These are phyloP conservation scores for Polyommatus iphigenia DNA, from an alignment of 2,888 invertebrate species.

Conservation along the genomic window DNA sequence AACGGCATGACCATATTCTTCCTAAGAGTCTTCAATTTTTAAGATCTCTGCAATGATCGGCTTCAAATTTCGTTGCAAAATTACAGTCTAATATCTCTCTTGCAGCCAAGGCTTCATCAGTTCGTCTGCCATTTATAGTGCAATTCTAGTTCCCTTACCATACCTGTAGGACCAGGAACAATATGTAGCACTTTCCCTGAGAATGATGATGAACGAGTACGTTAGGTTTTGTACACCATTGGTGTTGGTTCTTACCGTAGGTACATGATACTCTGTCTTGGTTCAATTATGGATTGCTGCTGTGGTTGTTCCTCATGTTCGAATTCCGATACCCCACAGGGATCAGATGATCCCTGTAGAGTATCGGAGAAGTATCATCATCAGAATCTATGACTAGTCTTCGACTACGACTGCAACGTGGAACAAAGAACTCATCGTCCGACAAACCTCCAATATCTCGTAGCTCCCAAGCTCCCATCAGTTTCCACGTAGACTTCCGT, in stretches of 20 bases:
- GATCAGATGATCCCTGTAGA: no score
- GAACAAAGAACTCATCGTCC: no score
- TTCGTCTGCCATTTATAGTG: conserved; percentile 27
- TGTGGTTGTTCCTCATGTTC: not conserved
- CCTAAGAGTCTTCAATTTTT: conserved; percentile 34
- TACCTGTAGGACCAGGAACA: not conserved
- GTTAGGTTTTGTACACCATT: not conserved
- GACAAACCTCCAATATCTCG: no score
- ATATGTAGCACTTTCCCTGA: not conserved
- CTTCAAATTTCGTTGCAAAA: conserved; percentile 38
- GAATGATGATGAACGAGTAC: no score
- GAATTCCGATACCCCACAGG: no score
- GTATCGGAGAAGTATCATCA: no score
- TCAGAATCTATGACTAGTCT: no score
- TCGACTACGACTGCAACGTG: no score
- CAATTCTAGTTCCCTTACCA: conserved; percentile 17
- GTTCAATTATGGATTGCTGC: not conserved
- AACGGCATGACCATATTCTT: conserved; percentile 37
- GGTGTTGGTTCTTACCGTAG: conserved; percentile 1
- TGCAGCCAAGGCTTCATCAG: conserved; percentile 35
- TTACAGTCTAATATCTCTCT: conserved; percentile 38
- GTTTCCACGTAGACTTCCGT: no score
- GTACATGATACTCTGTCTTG: not conserved
- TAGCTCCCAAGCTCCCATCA: no score
- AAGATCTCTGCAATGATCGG: conserved; percentile 35